Evolutionary conservation across 2,888 invertebrate genomes (phyloP).

Genomic region (Diplolepis rosae): DNA sequence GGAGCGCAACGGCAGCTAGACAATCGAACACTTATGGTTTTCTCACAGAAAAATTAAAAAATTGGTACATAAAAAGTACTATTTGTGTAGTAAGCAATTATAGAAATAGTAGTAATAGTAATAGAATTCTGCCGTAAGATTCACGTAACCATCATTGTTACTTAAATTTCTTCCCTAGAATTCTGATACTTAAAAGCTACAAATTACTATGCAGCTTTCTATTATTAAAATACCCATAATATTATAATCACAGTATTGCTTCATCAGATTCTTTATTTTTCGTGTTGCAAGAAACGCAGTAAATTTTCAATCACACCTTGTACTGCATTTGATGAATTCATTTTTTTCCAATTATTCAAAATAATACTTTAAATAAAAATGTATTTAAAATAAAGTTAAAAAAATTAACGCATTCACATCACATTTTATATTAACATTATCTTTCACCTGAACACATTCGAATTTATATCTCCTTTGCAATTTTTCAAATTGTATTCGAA

Average conservation of each 20-base stretch:
- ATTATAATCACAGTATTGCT: conserved; percentile 1
- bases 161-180: neutral
- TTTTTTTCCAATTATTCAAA: neutral
- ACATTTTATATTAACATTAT: too few relatives aligned
- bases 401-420: too few relatives aligned
- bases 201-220: neutral
- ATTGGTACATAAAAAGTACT: neutral
- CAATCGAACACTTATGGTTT: conserved; percentile 72
- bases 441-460: too few relatives aligned
- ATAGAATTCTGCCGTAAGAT: conserved; percentile 38
- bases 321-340: neutral
- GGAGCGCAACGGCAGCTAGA: conserved; percentile 70
- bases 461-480: neutral
- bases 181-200: neutral
- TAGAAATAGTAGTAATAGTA: conserved; percentile 56
- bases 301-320: neutral
- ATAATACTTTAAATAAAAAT: neutral
- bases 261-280: neutral
- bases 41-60: conserved; percentile 38
- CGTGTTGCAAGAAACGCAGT: neutral
- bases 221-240: neutral
- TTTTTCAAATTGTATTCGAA: neutral
- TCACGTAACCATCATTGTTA: neutral
- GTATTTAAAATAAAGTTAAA: too few relatives aligned
- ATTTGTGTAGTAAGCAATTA: conserved; percentile 50